phyloP scores from a whole-genome alignment of 2,113 vertebrate genomes.

The Opisthocomus hoazin region DNA sequence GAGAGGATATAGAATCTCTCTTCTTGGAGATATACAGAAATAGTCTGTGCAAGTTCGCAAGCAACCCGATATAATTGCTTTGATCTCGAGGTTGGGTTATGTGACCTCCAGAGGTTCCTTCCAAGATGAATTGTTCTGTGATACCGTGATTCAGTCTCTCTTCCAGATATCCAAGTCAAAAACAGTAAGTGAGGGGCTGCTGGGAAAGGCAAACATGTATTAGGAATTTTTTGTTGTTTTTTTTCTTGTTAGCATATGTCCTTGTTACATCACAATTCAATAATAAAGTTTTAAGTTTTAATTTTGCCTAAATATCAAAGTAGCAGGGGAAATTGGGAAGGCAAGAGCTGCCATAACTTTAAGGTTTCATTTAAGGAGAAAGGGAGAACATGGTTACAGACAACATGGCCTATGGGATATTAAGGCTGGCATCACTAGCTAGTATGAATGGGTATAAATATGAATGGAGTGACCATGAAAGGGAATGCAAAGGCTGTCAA shows the following conservation, averaged over 20 bases:
- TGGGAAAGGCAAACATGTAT: neutral
- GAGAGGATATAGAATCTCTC: neutral
- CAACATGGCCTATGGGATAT: neutral
- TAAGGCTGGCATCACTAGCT: neutral
- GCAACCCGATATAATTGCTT: neutral
- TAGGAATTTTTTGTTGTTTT: rapidly evolving
- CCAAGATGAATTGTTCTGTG: neutral
- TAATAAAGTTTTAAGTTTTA: neutral
- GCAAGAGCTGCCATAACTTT: neutral
- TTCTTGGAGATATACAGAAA: neutral
- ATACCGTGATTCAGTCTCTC: neutral
- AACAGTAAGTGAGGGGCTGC: neutral
- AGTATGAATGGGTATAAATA: neutral
- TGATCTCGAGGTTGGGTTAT: neutral
- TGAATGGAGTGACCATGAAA: neutral
- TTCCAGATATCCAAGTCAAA: neutral
- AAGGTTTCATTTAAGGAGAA: neutral
- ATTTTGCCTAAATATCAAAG: neutral
- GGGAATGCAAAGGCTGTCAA: neutral
- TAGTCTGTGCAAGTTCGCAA: neutral
- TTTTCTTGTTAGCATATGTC: neutral
- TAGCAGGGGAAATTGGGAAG: neutral
- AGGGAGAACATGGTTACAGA: neutral
- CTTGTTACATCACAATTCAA: neutral
- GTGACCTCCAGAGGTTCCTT: neutral